phyloP scores from a whole-genome alignment of 1,140 invertebrate species.

The Hylaeus volcanicus region DNA sequence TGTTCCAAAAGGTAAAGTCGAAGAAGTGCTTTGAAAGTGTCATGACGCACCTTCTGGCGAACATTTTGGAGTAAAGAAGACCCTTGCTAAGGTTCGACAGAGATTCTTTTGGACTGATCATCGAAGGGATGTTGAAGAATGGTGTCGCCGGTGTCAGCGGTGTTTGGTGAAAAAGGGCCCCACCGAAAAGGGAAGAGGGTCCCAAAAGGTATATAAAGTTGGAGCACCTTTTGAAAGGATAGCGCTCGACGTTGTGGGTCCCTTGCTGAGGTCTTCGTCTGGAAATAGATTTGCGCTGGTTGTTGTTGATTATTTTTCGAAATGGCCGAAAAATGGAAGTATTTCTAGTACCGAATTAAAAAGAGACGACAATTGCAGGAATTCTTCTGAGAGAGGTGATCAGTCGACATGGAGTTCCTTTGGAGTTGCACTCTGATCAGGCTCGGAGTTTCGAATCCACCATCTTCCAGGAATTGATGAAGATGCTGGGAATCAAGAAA shows the following conservation, averaged over 20 bases:
- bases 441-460: not conserved
- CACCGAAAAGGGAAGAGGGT: not conserved
- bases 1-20: not conserved
- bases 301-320: slow-evolving; percentile 6
- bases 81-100: not conserved
- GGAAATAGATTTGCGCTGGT: not conserved
- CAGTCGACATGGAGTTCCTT: not conserved
- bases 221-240: slow-evolving; percentile 8
- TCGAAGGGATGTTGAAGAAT: not conserved
- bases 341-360: not conserved
- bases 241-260: slow-evolving; percentile 4
- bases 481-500: not conserved
- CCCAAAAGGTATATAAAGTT: not conserved
- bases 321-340: slow-evolving; percentile 5
- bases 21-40: not conserved
- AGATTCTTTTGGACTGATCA: not conserved
- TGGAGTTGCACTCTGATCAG: not conserved
- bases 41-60: not conserved
- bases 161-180: not conserved
- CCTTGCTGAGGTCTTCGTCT: not conserved
- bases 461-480: not conserved
- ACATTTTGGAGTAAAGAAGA: slow-evolving; percentile 16
- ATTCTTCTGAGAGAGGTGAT: not conserved
- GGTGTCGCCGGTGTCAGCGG: not conserved
- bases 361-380: not conserved